These are phyloP conservation scores for Chrysemys picta DNA, from an alignment of 2,113 vertebrate species.

Conservation along the genomic window DNA sequence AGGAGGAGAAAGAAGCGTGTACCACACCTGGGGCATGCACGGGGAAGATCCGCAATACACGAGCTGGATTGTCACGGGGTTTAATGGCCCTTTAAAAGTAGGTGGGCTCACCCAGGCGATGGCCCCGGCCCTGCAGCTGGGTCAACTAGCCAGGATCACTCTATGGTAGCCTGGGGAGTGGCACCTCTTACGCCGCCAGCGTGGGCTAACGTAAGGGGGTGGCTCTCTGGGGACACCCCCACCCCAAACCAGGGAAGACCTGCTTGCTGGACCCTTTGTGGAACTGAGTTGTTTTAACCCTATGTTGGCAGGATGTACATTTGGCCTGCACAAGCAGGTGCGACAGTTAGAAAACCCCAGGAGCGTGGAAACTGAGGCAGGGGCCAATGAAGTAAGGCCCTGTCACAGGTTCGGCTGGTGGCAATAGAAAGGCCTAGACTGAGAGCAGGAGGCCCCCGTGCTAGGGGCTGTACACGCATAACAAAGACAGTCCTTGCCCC, in stretches of 20 bases:
- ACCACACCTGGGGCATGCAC: too few relatives aligned
- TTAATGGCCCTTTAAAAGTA: too few relatives aligned
- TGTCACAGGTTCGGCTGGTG: not conserved
- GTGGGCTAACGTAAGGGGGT: too few relatives aligned
- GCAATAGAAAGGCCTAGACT: not conserved
- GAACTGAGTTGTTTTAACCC: not conserved
- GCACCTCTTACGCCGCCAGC: too few relatives aligned
- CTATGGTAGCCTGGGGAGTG: not conserved
- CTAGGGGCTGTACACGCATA: too few relatives aligned
- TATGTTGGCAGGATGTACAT: too few relatives aligned
- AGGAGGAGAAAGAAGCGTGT: too few relatives aligned
- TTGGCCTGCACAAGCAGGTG: too few relatives aligned
- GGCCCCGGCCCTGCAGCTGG: not conserved
- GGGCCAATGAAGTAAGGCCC: too few relatives aligned
- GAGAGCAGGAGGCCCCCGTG: not conserved
- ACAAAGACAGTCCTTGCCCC: not conserved
- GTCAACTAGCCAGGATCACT: not conserved
- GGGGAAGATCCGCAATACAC: not conserved
- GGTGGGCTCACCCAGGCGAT: not conserved
- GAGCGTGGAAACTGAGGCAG: not conserved
- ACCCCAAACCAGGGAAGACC: not conserved
- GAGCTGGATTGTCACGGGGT: not conserved
- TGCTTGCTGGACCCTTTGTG: not conserved
- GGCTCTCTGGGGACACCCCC: not conserved
- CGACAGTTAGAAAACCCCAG: not conserved